A percentile compares a stretch with the other conserved stretches of the same genome.
Conservation (phyloP, 2,888 invertebrate genomes). For the Pharmacophagus antenor region DNA sequence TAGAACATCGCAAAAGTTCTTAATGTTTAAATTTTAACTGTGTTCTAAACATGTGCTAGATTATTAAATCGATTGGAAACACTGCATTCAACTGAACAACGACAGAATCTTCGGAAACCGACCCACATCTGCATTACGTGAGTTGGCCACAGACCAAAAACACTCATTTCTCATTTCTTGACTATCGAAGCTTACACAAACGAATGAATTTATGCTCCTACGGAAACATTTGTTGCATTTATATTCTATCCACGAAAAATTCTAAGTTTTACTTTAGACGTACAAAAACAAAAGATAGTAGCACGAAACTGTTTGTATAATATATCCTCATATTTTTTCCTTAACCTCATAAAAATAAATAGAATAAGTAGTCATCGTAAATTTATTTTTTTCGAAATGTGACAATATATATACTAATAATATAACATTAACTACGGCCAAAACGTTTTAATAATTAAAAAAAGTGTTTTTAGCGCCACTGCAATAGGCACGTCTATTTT, state of each 20-base stretch:
- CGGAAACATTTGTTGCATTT: constrained; percentile 34
- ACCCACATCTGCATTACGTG: constrained; percentile 40
- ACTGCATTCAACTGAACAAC: constrained; percentile 14
- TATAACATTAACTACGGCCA: background rate
- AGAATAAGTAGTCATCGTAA: too few species aligned
- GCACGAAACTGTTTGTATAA: background rate
- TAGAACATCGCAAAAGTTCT: too few species aligned
- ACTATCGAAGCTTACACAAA: constrained; percentile 34
- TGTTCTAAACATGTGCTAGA: background rate
- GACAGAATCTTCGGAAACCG: constrained; percentile 32
- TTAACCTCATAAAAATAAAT: too few species aligned
- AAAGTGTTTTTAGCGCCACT: too few species aligned
- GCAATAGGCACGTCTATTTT: too few species aligned
- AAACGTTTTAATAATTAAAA: too few species aligned
- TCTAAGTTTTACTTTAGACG: constrained; percentile 5
- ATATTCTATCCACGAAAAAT: constrained; percentile 34
- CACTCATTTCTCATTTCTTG: constrained; percentile 38
- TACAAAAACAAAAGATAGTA: background rate
- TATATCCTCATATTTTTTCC: too few species aligned
- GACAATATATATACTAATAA: too few species aligned
- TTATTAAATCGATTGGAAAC: constrained; percentile 13
- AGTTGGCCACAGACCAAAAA: constrained; percentile 47
- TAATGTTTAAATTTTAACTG: background rate
- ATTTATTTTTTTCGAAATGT: too few species aligned
- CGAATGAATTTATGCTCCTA: constrained; percentile 36